phyloP scores from a whole-genome alignment of 2,797 vertebrate genomes.

The Adrianichthys oophorus region DNA sequence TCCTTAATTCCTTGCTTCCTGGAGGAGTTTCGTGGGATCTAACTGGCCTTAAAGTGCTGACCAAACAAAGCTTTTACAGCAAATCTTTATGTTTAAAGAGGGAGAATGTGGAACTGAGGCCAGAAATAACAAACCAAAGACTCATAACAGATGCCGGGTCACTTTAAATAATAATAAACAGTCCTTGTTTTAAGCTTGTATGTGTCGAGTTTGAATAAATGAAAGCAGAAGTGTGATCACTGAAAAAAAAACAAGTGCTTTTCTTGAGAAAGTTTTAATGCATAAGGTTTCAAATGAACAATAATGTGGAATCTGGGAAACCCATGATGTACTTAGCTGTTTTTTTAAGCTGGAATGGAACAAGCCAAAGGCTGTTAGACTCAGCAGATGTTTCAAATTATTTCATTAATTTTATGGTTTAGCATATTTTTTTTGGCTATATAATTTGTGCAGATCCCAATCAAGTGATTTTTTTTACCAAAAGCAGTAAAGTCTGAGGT shows the following conservation, averaged over 20 bases:
- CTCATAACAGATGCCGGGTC: too few relatives aligned
- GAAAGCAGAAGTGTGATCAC: too few relatives aligned
- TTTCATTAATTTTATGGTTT: slow-evolving; percentile 17
- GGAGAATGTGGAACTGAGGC: too few relatives aligned
- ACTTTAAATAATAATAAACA: too few relatives aligned
- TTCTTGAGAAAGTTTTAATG: slow-evolving; percentile 58
- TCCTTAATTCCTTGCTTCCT: too few relatives aligned
- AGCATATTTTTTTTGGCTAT: slow-evolving; percentile 2
- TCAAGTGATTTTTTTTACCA: not conserved
- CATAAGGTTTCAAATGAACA: slow-evolving; percentile 37
- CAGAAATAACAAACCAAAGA: too few relatives aligned
- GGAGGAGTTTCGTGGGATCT: slow-evolving; percentile 1
- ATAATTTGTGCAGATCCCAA: slow-evolving; percentile 3
- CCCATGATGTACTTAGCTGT: slow-evolving; percentile 45
- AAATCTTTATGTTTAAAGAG: too few relatives aligned
- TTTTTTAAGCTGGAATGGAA: slow-evolving; percentile 32
- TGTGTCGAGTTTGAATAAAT: too few relatives aligned
- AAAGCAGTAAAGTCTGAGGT: slow-evolving; percentile 7
- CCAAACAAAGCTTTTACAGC: not conserved
- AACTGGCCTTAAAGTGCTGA: slow-evolving; percentile 1
- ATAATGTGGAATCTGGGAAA: slow-evolving; percentile 43
- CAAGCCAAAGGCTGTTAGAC: slow-evolving; percentile 14
- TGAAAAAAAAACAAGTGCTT: slow-evolving; percentile 31
- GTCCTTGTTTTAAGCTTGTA: not conserved
- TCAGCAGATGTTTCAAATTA: slow-evolving; percentile 41